Percentiles rank a stretch among this genome's conserved stretches.
Conservation (phyloP, 2,797 vertebrate genomes). For the Labroides dimidiatus region DNA sequence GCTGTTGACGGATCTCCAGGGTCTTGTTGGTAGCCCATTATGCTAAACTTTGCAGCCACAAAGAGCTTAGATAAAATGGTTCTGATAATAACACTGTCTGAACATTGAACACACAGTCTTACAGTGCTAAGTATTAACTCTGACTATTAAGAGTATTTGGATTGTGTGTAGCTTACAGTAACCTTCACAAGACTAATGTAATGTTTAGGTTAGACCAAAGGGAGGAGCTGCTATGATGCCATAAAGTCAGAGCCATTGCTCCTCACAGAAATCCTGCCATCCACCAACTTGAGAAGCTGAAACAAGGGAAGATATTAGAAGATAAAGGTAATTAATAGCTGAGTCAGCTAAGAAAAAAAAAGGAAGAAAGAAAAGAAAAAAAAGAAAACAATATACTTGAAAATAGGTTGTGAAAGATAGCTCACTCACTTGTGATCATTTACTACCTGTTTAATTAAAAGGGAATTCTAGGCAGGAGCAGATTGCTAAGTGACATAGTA, state of each 20-base stretch:
- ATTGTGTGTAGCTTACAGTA: neutral
- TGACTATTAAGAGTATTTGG: neutral
- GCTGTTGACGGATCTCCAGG: constrained; percentile 16
- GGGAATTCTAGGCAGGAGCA: neutral
- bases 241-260: neutral
- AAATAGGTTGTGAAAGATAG: constrained; percentile 2
- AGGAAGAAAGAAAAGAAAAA: too few relatives aligned
- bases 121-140: neutral
- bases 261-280: constrained; percentile 9
- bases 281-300: constrained; percentile 7
- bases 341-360: neutral
- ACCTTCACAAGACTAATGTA: neutral
- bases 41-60: neutral
- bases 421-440: neutral
- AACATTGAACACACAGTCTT: constrained; percentile 1
- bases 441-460: neutral
- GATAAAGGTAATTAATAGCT: constrained; percentile 6
- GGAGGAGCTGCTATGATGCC: constrained; percentile 57
- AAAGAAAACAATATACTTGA: neutral
- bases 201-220: constrained; percentile 49
- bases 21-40: neutral
- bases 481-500: neutral
- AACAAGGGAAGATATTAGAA: neutral
- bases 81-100: constrained; percentile 8
- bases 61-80: neutral